These are phyloP conservation scores for Corythaixoides concolor DNA, from an alignment of 2,113 vertebrate species.

Conservation along the genomic window DNA sequence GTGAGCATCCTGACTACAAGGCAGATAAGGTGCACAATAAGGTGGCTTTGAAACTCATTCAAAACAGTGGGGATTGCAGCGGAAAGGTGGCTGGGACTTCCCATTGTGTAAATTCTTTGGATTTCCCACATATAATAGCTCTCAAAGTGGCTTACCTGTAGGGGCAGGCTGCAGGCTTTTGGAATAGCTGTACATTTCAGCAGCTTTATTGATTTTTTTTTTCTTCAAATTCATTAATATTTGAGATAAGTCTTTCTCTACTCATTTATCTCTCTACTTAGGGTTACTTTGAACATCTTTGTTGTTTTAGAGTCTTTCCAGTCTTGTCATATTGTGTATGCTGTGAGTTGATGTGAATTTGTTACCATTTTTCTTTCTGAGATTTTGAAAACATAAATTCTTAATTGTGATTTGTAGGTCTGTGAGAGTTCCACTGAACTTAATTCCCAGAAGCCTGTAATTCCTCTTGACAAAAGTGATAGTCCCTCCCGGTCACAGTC, in stretches of 20 bases:
- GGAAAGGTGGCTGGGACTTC: neutral
- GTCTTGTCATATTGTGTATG: neutral
- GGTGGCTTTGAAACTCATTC: neutral
- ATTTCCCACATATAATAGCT: neutral
- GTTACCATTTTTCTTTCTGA: neutral
- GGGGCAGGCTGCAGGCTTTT: neutral
- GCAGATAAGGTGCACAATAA: neutral
- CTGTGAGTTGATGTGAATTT: neutral
- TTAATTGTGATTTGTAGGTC: slow-evolving; percentile 62
- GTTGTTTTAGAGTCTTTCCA: neutral
- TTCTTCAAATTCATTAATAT: neutral
- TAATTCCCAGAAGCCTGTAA: slow-evolving; percentile 64
- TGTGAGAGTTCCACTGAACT: slow-evolving; percentile 62
- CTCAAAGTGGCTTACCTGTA: neutral
- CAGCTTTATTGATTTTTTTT: neutral
- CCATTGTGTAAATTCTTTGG: neutral
- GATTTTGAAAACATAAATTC: neutral
- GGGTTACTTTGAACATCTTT: neutral
- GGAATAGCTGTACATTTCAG: neutral
- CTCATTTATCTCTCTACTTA: neutral
- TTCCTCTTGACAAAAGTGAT: slow-evolving; percentile 57
- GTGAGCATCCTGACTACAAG: neutral
- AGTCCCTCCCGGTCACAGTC: slow-evolving; percentile 44
- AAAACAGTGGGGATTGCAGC: neutral
- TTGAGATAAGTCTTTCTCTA: neutral